Evolutionary conservation across 2,797 vertebrate species (phyloP), one percentile per base, ranked within the genome.

Genomic region (Emydoidea blandingii): DNA sequence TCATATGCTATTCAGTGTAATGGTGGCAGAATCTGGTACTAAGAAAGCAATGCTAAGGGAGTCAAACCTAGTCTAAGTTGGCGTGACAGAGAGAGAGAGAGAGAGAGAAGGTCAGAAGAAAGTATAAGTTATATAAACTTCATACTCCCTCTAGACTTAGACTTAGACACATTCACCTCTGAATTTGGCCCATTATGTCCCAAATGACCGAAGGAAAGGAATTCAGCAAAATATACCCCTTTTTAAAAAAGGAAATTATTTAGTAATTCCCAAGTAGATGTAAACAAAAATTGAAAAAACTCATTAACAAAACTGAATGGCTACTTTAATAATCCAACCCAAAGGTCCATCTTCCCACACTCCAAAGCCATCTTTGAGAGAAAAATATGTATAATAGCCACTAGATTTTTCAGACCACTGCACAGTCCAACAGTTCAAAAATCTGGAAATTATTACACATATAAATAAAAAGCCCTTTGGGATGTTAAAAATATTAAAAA

Each of bases 371-470:
- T 91, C 37, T 93, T 93, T 87, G 62, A 93, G 68, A 3, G 3
- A 95, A 86, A 93, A 95, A 88, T 76, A 93, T 88, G 15, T 94
- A 91, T 94, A 91, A 89, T 50, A 95, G 74, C 50, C 72, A 85
- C 82, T 94, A 93, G 78, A 44, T 93, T 88, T 96, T 89, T 82
- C 88, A 93, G 72, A 88, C 79, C 83, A 88, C 62, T 59, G 49
- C 95, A 87, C 53, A 79, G 50, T 78, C 59, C 82, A 95, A 83
- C 57, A 92, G 56, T 74, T 96, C 41, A 91, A 95, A 94, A 96
- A 95, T 95, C 93, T 96, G 95, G 94, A 96, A 96, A 93, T 91
- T 94, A 92, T 97, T 96, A 96, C 89, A 89, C 57, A 76, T 89
- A 95, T 90, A 96, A 97, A 96, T 91, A 96, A 49, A 14, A 25